Evolutionary conservation across 2,888 invertebrate species (phyloP), one percentile per base, ranked within the genome.

Genomic region (Idaea straminata): DNA sequence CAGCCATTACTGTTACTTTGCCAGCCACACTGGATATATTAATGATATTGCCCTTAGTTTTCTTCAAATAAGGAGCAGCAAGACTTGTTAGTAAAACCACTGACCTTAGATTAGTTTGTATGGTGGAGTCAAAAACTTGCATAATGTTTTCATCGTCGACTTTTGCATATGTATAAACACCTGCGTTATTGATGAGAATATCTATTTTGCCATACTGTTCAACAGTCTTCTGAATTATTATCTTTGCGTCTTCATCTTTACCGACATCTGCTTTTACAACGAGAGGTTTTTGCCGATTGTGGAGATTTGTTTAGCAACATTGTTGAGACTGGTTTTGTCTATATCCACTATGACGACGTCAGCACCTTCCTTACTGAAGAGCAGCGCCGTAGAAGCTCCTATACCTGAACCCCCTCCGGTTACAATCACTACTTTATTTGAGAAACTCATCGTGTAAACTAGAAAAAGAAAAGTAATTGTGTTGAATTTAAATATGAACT

Each of bases 351-450:
- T 70, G 0, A 73, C 74, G 1, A 84, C 78, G 5, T 67, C 61
- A 0, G 83, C 83, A 2, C 79, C 80, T 68, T 81, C 77, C 57
- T 71, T 75, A 25, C 79, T 73, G 63, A 83, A 82, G 16, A 69
- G 60, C 2, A 72, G 66, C 0, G 83, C 82, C 0, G 75, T 71
- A 4, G 78, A 75, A 0, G 81, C 84, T 2, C 84, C 84, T 5
- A 84, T 82, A 4, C 83, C 83, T 0, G 82, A 78, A 59, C 82
- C 79, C 3, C 76, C 77, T 0, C 83, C 83, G 0, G 81, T 84
- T 2, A 83, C 72, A 0, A 83, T 63, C 2, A 79, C 81, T 0
- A 82, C 77, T 76, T 82, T 71, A 16, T 67, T 67, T 15, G 36
- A 61, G 15, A 69, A 71, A 63, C 66, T 71, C 71, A 69, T 72